These are phyloP conservation scores for Pterocles gutturalis DNA, from an alignment of 2,113 vertebrate genomes.

Conservation along the genomic window DNA sequence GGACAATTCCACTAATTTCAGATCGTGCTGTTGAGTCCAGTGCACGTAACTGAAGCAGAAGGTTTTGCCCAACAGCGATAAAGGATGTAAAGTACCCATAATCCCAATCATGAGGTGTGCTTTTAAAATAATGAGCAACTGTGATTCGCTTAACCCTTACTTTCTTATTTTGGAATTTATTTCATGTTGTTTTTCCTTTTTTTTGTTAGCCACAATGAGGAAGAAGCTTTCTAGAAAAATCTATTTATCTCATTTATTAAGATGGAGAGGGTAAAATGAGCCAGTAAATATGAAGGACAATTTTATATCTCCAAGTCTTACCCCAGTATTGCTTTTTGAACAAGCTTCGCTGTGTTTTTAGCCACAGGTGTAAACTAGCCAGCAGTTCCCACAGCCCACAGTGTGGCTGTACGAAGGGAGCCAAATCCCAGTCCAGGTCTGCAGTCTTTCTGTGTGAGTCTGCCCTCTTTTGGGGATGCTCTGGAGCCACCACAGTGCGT, in stretches of 20 bases:
- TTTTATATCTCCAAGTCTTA: not conserved
- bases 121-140: not conserved
- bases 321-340: not conserved
- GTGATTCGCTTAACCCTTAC: not conserved
- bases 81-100: not conserved
- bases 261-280: not conserved
- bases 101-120: not conserved
- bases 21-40: not conserved
- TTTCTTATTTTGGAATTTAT: not conserved
- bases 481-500: not conserved
- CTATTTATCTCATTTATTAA: not conserved
- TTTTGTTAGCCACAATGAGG: not conserved
- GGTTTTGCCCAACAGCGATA: not conserved
- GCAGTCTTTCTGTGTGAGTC: not conserved
- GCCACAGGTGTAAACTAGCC: not conserved
- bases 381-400: not conserved
- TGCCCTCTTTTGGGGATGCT: not conserved
- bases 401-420: not conserved
- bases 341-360: not conserved
- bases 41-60: not conserved
- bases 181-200: not conserved
- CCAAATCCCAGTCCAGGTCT: not conserved
- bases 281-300: not conserved
- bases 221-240: not conserved
- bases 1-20: not conserved